phyloP scores from a whole-genome alignment of 1,140 invertebrate genomes.

The Scaptodrosophila lebanonensis region DNA sequence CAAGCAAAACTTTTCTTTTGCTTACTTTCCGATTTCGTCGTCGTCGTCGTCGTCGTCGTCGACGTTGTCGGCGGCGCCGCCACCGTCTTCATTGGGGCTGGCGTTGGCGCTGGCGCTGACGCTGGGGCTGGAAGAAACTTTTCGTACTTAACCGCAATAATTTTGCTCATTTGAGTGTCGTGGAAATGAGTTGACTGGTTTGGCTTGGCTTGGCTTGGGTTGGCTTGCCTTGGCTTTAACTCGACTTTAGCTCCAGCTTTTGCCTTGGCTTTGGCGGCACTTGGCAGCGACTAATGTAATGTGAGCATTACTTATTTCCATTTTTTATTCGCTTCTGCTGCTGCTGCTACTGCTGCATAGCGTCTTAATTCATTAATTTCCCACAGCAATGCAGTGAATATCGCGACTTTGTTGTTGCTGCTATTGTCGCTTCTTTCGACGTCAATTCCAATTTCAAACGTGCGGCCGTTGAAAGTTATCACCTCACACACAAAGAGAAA shows the following conservation, averaged over 20 bases:
- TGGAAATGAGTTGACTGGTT: slow-evolving; percentile 70
- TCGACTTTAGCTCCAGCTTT: slow-evolving; percentile 3
- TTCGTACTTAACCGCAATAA: slow-evolving; percentile 74
- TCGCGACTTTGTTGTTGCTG: slow-evolving; percentile 19
- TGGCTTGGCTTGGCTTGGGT: slow-evolving; percentile 11
- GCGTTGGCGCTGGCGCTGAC: no score
- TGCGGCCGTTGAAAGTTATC: slow-evolving; percentile 74
- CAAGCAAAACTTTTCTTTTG: slow-evolving; percentile 38
- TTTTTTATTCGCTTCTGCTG: slow-evolving; percentile 37
- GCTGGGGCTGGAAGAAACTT: slow-evolving; percentile 47
- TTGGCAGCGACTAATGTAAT: slow-evolving; percentile 53
- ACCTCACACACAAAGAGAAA: slow-evolving; percentile 35
- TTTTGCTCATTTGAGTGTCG: slow-evolving; percentile 75
- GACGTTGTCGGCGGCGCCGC: no score
- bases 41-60: no score
- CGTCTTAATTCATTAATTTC: slow-evolving; percentile 71
- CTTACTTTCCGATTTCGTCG: slow-evolving; percentile 69
- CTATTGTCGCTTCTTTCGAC: slow-evolving; percentile 12
- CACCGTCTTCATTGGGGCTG: no score
- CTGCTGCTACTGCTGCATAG: slow-evolving; percentile 38
- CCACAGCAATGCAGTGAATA: slow-evolving; percentile 42
- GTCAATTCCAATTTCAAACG: slow-evolving; percentile 60
- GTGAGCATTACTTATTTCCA: slow-evolving; percentile 72
- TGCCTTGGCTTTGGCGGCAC: not conserved
- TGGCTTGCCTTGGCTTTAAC: slow-evolving; percentile 43